Evolutionary conservation across 2,797 vertebrate species (phyloP).

Genomic region (Pangasius krempfi): DNA sequence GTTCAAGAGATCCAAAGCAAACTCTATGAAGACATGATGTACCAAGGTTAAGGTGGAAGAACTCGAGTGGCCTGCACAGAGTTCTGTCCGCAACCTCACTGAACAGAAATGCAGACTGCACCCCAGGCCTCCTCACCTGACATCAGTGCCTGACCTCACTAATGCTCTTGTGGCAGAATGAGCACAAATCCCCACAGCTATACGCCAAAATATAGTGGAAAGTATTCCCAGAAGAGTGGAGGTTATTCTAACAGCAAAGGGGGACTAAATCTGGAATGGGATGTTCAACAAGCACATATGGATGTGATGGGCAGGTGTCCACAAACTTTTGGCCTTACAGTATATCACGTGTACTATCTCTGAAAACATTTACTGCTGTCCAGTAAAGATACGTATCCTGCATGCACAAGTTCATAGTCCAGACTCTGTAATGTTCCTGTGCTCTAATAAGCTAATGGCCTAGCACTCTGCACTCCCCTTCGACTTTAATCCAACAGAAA

Average conservation of each 20-base stretch:
- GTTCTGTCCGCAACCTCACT: background rate
- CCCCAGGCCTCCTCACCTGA: background rate
- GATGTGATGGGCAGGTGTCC: background rate
- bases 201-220: background rate
- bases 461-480: conserved; percentile 34
- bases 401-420: background rate
- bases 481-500: conserved; percentile 51
- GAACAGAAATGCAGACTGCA: background rate
- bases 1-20: background rate
- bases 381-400: background rate
- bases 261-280: background rate
- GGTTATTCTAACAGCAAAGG: background rate
- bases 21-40: background rate
- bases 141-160: background rate
- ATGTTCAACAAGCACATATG: background rate
- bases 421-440: background rate
- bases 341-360: background rate
- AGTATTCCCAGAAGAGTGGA: background rate
- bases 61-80: background rate
- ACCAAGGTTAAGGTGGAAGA: background rate
- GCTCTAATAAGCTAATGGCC: conserved; percentile 59
- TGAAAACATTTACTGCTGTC: background rate
- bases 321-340: background rate
- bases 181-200: background rate
- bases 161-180: background rate